Evolutionary conservation across 2,113 vertebrate genomes (phyloP).

Genomic region (Trichomycterus rosablanca): DNA sequence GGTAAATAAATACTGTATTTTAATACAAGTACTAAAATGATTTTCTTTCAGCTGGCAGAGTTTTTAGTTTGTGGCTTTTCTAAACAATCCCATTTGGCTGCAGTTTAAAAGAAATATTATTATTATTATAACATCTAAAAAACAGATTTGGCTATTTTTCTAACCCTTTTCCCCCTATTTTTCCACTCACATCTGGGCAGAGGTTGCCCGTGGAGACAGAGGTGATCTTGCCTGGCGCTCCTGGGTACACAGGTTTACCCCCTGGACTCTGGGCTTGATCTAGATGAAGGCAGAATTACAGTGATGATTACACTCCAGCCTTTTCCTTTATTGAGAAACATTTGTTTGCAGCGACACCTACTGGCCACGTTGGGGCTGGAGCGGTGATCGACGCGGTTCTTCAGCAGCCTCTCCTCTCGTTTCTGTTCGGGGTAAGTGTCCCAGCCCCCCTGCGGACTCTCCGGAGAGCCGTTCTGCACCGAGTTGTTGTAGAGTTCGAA

Average conservation of each 20-base stretch:
- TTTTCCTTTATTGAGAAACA: too few species aligned
- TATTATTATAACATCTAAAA: too few species aligned
- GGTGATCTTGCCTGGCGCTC: conserved; percentile 90
- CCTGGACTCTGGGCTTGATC: conserved; percentile 93
- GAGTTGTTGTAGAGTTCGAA: conserved; percentile 92
- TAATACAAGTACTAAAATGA: too few species aligned
- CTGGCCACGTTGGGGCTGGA: conserved; percentile 98
- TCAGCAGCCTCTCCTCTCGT: conserved; percentile 88
- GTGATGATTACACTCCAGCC: too few species aligned
- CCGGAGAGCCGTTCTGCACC: conserved; percentile 87
- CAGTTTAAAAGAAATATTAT: too few species aligned
- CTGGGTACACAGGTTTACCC: conserved; percentile 75
- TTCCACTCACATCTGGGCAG: conserved; percentile 86
- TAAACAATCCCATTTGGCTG: too few species aligned
- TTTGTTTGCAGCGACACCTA: conserved; percentile 58
- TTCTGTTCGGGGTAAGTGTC: conserved; percentile 89
- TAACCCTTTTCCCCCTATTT: too few species aligned
- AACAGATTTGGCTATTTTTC: too few species aligned
- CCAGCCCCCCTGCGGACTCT: conserved; percentile 88
- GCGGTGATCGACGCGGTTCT: conserved; percentile 89
- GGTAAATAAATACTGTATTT: too few species aligned
- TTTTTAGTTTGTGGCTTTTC: too few species aligned
- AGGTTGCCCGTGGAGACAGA: conserved; percentile 98
- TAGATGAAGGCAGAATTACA: conserved; percentile 41
- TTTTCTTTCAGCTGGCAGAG: too few species aligned